Evolutionary conservation across 2,113 vertebrate genomes (phyloP), one percentile per base, ranked within the genome.

Genomic region (Struthidea cinerea): DNA sequence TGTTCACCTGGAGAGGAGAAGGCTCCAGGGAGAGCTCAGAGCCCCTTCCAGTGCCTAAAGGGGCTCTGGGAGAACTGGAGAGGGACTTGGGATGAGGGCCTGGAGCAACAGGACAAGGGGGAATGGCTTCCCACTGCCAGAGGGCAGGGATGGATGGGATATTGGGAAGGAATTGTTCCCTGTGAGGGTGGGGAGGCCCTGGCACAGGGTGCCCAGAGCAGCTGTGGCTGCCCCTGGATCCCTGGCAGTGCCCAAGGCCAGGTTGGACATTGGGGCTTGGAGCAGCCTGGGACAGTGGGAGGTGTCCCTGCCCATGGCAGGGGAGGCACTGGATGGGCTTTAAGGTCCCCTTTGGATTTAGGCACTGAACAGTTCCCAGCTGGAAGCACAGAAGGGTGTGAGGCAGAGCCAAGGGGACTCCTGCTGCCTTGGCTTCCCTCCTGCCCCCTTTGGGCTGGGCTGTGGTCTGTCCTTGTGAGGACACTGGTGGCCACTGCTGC

Each of bases 241-340:
- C 23, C 53, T 89, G 78, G 33, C 1, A 39, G 46, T 82, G 61
- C 0, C 39, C 69, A 46, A 46, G 60, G 28, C 46, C 39, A 30
- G 46, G 33, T 0, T 89, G 87, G 44, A 33, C 1, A 7, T n/a
- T n/a, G n/a, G 44, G 32, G 27, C 37, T 65, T 7, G 59, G 60
- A 60, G 39, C 46, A 59, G 0, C 23, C 61, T 68, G 61, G 61
- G 20, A 1, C 0, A 5, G 39, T 68, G 53, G 53, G 0, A 82
- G 20, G 30, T 60, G 70, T 32, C 47, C 20, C n/a, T 75, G 46
- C 0, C 39, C 0, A 0, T 18, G 16, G n/a, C 30, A 41, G 22
- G 53, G 16, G 6, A 15, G 24, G 28, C 0, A 30, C 5, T 33
- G 33, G 52, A 4, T 46, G 60, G 2, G 16, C 0, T 67, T 59